Conservation (phyloP, 2,888 invertebrate genomes). For the Nymphalis urticae region DNA sequence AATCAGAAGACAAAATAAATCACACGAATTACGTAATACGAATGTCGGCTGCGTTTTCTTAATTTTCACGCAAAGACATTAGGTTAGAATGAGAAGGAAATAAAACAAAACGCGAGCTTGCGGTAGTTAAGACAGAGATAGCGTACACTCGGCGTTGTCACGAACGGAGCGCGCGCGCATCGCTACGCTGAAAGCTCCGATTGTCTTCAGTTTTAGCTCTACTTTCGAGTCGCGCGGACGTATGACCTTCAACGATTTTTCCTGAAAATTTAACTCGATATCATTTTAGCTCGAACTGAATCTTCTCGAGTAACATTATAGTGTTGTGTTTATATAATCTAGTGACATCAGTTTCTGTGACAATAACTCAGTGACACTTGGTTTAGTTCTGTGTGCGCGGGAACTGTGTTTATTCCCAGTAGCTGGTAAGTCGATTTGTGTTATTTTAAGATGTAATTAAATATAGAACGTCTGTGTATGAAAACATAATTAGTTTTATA, state of each 20-base stretch:
- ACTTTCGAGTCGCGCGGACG: slow-evolving; percentile 60
- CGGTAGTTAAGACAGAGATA: slow-evolving; percentile 51
- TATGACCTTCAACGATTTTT: slow-evolving; percentile 34
- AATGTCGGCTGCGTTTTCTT: slow-evolving; percentile 59
- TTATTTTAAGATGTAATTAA: slow-evolving; percentile 79
- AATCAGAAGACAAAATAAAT: slow-evolving; percentile 72
- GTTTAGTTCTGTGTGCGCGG: slow-evolving; percentile 51
- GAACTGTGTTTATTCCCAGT: slow-evolving; percentile 61
- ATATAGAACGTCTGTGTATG: slow-evolving; percentile 74
- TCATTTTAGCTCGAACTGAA: slow-evolving; percentile 52
- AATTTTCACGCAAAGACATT: slow-evolving; percentile 64
- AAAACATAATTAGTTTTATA: slow-evolving; percentile 75
- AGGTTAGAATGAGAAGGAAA: slow-evolving; percentile 47
- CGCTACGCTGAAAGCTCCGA: slow-evolving; percentile 65
- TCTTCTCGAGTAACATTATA: slow-evolving; percentile 58
- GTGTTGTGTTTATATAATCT: slow-evolving; percentile 43
- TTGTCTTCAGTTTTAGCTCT: slow-evolving; percentile 66
- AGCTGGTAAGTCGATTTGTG: slow-evolving; percentile 72
- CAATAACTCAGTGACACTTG: slow-evolving; percentile 42
- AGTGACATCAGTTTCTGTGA: slow-evolving; percentile 44
- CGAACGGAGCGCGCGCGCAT: slow-evolving; percentile 60
- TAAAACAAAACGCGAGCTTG: slow-evolving; percentile 42
- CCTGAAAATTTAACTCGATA: slow-evolving; percentile 50
- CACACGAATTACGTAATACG: slow-evolving; percentile 65
- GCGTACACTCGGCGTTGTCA: slow-evolving; percentile 37